Base-by-base conservation (phyloP, 2,797 vertebrate species). In the Diplodus sargus region DNA sequence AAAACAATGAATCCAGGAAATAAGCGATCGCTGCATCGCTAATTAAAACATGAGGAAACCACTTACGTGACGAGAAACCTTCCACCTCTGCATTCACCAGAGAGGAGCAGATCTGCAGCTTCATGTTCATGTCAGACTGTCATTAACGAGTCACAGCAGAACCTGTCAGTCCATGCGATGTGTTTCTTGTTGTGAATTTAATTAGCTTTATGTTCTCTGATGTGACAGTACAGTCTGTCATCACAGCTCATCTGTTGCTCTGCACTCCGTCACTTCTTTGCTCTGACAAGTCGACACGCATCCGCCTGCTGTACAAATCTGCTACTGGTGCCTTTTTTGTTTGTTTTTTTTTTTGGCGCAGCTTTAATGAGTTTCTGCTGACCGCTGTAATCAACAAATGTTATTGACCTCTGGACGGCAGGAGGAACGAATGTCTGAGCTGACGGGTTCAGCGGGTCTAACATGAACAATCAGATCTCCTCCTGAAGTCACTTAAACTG, bases 391-490 rank as follows among this genome's bases (percentile, higher is more conserved):
- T 74, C 70, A 16, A 51, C 59, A 66, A 28, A 57, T 66, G 59
- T 22, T 22, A 43, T 5, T 72, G 49, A 64, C 67, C 62, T 73
- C 45, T 5, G 14, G 20, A 43, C 34, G 22, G 10, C 42, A 59
- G 15, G 22, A 71, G 20, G 42, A 25, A 49, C 58, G 49, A 54
- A 64, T 73, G 42, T 63, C 22, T 28, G 12, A 25, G 49, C 25
- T 18, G 22, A 17, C 13, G 51, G 16, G 22, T 52, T 45, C 11
- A 4, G 9, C 52, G 6, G 11, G 47, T 53, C 56, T 39, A 30
- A 61, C 69, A 73, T 64, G 62, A 25, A n/a, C 30, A 75, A 39
- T 79, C 68, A 45, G 4, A 28, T 71, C 68, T 25, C 52, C 60
- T 47, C 62, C 14, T 16, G 14, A 59, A 43, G 54, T 56, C 12